Evolutionary conservation across 2,888 invertebrate species (phyloP).

Genomic region (Dryocosmus kuriphilus): DNA sequence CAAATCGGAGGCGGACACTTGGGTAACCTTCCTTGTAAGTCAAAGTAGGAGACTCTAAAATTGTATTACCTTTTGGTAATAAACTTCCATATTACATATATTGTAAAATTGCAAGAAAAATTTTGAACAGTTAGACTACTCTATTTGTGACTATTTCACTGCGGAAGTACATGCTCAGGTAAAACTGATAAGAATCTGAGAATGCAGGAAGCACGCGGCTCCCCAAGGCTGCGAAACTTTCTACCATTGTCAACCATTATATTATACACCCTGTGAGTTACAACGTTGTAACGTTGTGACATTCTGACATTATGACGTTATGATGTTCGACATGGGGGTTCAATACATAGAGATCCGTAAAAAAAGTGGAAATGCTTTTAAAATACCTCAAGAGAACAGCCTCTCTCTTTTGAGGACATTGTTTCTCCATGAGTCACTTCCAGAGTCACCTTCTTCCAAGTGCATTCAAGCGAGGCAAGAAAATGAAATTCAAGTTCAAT

Average conservation of each 20-base stretch:
- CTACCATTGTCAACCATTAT: slow-evolving; percentile 3
- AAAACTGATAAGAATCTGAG: slow-evolving; percentile 34
- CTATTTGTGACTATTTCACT: too few species aligned
- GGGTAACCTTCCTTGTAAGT: too few species aligned
- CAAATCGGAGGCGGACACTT: too few species aligned
- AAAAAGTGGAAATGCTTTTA: slow-evolving; percentile 23
- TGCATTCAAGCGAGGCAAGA: too few species aligned
- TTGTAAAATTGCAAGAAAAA: too few species aligned
- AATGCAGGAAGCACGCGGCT: slow-evolving; percentile 20
- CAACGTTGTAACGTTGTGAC: too few species aligned
- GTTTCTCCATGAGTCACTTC: slow-evolving; percentile 23
- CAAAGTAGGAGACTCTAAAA: too few species aligned
- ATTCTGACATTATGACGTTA: too few species aligned
- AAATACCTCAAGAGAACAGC: slow-evolving; percentile 33
- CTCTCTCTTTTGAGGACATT: slow-evolving; percentile 7
- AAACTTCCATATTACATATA: too few species aligned
- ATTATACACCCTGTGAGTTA: slow-evolving; percentile 30
- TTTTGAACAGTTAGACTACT: too few species aligned
- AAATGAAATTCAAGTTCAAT: too few species aligned
- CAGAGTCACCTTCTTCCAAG: neutral
- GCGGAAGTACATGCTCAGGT: slow-evolving; percentile 20
- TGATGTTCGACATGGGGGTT: slow-evolving; percentile 16
- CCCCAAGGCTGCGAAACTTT: slow-evolving; percentile 34
- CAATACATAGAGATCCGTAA: slow-evolving; percentile 21
- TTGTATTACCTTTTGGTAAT: too few species aligned